Evolutionary conservation across 2,888 invertebrate genomes (phyloP), one percentile per base, ranked within the genome.

Genomic region (Macrophya alboannulata): DNA sequence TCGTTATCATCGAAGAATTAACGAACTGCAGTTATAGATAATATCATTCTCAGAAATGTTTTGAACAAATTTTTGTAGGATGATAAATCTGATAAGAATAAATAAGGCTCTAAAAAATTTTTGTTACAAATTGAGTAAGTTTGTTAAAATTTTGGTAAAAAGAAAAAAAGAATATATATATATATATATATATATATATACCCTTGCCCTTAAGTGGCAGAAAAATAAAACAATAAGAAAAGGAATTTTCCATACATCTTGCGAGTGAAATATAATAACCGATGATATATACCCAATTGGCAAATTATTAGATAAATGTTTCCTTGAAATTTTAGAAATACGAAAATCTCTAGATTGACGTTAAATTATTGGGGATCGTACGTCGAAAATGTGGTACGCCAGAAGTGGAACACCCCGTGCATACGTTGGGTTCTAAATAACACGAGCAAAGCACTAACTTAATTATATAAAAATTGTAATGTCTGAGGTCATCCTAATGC

Each of bases 401-500:
- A 68, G 4, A 15, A 37, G 4, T 31, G 65, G 15, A 68, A 68
- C 5, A 15, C 31, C 65, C 65, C 17, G n/a, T 72, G 45, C 21
- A n/a, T 72, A 72, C 9, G 45, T 43, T 45, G 43, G 21, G 12
- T 72, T 72, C n/a, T 17, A 45, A 72, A 45, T 45, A 4, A 72
- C n/a, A 68, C 6, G 10, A 68, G 15, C 62, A 9, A 4, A 9
- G 21, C 3, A 21, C 72, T 72, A 43, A 45, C 10, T 12, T 43
- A 45, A 43, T 21, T 43, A 17, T 43, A 17, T 21, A 10, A 10
- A 17, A 72, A 72, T 45, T 72, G 72, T 72, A 72, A 43, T 72
- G 72, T 45, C 72, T 45, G 45, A 45, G 72, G 72, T 72, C 72
- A 72, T 72, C 43, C 72, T 72, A 72, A 72, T 72, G n/a, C 40